Conservation (phyloP, 1,140 invertebrate genomes). For the Bradysia coprophila region DNA sequence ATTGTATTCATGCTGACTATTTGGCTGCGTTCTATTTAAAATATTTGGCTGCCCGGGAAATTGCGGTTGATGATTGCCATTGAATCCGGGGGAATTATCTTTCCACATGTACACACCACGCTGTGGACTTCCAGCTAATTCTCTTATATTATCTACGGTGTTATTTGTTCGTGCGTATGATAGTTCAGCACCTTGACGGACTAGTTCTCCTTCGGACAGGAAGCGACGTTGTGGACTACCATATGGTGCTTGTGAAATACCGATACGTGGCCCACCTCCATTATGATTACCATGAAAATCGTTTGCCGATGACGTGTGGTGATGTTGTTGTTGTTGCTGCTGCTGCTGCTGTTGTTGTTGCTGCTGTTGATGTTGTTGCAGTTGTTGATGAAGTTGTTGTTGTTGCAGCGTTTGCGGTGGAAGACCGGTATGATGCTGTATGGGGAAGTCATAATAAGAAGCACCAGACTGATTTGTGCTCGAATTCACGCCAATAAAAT, state of each 20-base stretch:
- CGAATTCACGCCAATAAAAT: conserved; percentile 58
- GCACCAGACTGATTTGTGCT: conserved; percentile 15
- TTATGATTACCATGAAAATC: neutral
- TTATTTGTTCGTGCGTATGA: conserved; percentile 35
- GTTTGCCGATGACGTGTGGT: no score
- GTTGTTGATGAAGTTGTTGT: conserved; percentile 15
- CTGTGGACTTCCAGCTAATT: conserved; percentile 67
- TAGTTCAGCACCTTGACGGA: conserved; percentile 42
- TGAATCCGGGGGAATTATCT: conserved; percentile 38
- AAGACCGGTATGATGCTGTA: conserved; percentile 14
- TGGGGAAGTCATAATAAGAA: conserved; percentile 30
- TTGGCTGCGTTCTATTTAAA: conserved; percentile 1
- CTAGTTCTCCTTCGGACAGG: conserved; percentile 65
- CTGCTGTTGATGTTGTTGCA: conserved; percentile 17
- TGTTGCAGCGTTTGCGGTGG: conserved; percentile 13
- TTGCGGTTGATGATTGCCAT: conserved; percentile 1
- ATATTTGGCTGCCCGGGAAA: conserved; percentile 2
- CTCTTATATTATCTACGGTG: conserved; percentile 46
- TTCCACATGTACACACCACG: conserved; percentile 71
- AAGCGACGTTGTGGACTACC: conserved; percentile 64
- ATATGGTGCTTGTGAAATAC: conserved; percentile 21
- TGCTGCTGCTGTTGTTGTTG: conserved; percentile 22
- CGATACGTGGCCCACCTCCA: conserved; percentile 1
- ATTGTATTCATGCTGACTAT: conserved; percentile 1
- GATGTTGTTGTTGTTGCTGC: conserved; percentile 16